Evolutionary conservation across 2,888 invertebrate species (phyloP), one percentile per base, ranked within the genome.

Genomic region (Andrena minutula): DNA sequence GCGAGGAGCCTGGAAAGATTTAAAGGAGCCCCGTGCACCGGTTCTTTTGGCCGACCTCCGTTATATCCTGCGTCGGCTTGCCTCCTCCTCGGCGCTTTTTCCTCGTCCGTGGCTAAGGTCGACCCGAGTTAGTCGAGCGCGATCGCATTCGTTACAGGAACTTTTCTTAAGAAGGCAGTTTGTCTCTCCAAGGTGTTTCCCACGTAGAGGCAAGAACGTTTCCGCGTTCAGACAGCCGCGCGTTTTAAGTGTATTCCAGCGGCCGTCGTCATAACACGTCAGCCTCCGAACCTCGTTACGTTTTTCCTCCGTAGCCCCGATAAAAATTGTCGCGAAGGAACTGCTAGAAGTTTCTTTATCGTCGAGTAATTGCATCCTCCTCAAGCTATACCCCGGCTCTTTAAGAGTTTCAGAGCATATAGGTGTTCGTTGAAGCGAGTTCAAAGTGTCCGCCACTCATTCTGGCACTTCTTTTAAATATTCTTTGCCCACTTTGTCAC

Each of bases 121-220:
- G 72, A 86, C 80, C 83, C 87, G 76, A 89, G 84, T 90, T 90
- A 80, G 76, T 79, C 85, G 77, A 78, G 75, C 82, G 86, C 88
- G 83, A 90, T 89, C 86, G 86, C 89, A 89, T 91, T 91, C 89
- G 89, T 91, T 91, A 89, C 87, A 83, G 77, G 87, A 88, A 88
- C 86, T 87, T 88, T 88, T 85, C 87, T 91, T 90, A 88, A 86
- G 90, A 88, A 88, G 88, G 85, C 86, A 87, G 89, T 90, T 90
- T 84, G 73, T 82, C 75, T 86, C 79, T 56, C 41, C 56, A 69
- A 79, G 79, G 69, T 79, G 65, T 79, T 78, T 85, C 75, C 80
- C 73, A 74, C 76, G 78, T 74, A 61, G 47, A 58, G 47, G 64
- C 73, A 70, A 82, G 72, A 56, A 35, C 75, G 72, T 68, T 76